Evolutionary conservation across 2,888 invertebrate genomes (phyloP).

Genomic region (Cheilosia soror): DNA sequence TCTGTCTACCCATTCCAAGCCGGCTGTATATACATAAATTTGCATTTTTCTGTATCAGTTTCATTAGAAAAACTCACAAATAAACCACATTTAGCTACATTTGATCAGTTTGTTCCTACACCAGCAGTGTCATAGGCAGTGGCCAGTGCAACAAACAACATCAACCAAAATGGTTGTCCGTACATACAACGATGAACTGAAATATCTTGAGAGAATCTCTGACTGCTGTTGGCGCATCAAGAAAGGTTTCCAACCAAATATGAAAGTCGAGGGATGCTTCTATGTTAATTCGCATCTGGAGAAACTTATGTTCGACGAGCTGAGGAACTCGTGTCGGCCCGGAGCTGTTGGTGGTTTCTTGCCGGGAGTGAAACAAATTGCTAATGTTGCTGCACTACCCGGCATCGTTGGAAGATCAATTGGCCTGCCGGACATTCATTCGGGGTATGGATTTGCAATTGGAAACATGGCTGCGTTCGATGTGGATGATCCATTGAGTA

Average conservation of each 20-base stretch:
- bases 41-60: not conserved
- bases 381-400: slow-evolving; percentile 98
- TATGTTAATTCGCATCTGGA: slow-evolving; percentile 97
- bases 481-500: slow-evolving; percentile 93
- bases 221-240: slow-evolving; percentile 96
- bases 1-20: too few species aligned
- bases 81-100: not conserved
- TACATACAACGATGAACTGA: slow-evolving; percentile 95
- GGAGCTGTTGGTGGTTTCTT: slow-evolving; percentile 97
- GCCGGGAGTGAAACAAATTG: slow-evolving; percentile 99
- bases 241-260: slow-evolving; percentile 99
- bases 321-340: slow-evolving; percentile 94
- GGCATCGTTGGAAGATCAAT: slow-evolving; percentile 97
- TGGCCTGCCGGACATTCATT: slow-evolving; percentile 98
- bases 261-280: slow-evolving; percentile 99
- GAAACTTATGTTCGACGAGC: slow-evolving; percentile 98
- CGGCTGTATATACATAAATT: too few species aligned
- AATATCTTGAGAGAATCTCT: slow-evolving; percentile 95
- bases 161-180: slow-evolving; percentile 91
- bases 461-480: slow-evolving; percentile 99
- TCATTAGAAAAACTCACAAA: not conserved
- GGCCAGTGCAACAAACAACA: not conserved
- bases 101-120: not conserved
- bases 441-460: slow-evolving; percentile 99
- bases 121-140: not conserved